Evolutionary conservation across 2,888 invertebrate genomes (phyloP).

Genomic region (Penaeus monodon): DNA sequence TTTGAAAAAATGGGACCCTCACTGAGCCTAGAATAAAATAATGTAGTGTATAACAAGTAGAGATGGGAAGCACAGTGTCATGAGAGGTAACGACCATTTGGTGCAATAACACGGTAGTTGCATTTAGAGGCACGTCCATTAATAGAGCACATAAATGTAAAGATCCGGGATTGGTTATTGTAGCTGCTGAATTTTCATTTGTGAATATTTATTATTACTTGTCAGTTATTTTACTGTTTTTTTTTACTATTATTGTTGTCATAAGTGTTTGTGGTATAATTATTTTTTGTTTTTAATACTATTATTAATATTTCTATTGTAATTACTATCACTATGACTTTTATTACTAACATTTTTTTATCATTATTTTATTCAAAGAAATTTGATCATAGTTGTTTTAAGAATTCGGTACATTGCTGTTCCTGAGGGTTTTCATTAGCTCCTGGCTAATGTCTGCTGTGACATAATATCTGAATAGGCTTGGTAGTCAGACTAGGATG

Average conservation of each 20-base stretch:
- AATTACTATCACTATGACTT: too few species aligned
- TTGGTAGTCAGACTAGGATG: neutral
- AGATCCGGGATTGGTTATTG: neutral
- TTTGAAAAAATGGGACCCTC: slow-evolving; percentile 39
- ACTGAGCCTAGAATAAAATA: slow-evolving; percentile 46
- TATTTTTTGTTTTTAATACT: too few species aligned
- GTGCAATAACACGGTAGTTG: slow-evolving; percentile 8
- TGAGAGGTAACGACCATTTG: slow-evolving; percentile 17
- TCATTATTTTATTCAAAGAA: too few species aligned
- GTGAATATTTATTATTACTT: too few species aligned
- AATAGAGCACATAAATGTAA: slow-evolving; percentile 8
- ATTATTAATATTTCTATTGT: too few species aligned
- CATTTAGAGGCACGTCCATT: slow-evolving; percentile 13
- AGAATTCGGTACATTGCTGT: neutral
- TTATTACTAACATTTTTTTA: too few species aligned
- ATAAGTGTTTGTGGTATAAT: too few species aligned
- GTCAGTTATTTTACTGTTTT: too few species aligned
- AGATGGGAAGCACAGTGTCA: slow-evolving; percentile 30
- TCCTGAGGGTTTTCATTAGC: neutral
- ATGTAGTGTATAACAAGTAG: slow-evolving; percentile 38
- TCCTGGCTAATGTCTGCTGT: neutral
- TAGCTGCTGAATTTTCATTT: too few species aligned
- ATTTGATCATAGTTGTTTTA: too few species aligned
- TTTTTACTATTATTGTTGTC: too few species aligned
- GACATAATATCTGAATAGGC: neutral